These are phyloP conservation scores for Cettia cetti DNA, from an alignment of 2,113 vertebrate genomes.

Conservation along the genomic window DNA sequence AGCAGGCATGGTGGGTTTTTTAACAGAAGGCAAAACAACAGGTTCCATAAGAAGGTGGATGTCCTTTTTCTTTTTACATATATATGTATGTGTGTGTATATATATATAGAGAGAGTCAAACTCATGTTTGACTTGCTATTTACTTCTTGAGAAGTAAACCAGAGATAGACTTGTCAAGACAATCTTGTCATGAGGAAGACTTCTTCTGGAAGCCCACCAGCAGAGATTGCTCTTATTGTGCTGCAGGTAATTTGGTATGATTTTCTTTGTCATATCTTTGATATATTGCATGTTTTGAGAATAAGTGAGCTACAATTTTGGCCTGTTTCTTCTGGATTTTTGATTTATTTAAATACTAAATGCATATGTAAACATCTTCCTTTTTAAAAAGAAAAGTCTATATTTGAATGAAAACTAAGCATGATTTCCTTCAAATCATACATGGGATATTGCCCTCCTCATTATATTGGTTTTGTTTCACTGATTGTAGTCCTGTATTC, in stretches of 20 bases:
- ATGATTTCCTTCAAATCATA: not conserved
- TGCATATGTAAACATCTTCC: not conserved
- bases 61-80: not conserved
- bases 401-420: not conserved
- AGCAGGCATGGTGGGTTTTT: fast-evolving
- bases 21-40: not conserved
- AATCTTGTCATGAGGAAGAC: not conserved
- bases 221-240: not conserved
- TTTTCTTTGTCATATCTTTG: not conserved
- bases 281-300: not conserved
- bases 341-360: not conserved
- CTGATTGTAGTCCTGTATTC: not conserved
- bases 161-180: not conserved
- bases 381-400: not conserved
- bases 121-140: not conserved
- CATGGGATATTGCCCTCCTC: not conserved
- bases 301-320: not conserved
- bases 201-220: not conserved
- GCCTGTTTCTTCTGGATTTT: not conserved
- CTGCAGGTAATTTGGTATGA: not conserved
- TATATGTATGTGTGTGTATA: too few relatives aligned
- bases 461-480: not conserved
- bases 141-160: not conserved
- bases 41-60: not conserved
- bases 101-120: too few relatives aligned